These are phyloP conservation scores for Brachyptera putata DNA, from an alignment of 2,888 invertebrate genomes.

Conservation along the genomic window DNA sequence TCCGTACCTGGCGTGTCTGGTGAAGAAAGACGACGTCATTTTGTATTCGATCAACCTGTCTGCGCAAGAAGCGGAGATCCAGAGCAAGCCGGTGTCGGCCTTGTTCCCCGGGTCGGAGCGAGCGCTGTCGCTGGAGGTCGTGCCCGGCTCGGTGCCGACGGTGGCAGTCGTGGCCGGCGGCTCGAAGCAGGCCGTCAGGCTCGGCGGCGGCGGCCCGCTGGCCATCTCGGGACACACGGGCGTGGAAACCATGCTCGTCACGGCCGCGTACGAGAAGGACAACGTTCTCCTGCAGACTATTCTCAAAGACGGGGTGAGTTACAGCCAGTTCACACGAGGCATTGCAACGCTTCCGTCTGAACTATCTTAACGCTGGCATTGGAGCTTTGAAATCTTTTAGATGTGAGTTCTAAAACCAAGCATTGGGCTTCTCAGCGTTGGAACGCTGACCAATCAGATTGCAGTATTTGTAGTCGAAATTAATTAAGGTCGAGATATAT, in stretches of 20 bases:
- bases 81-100: slow-evolving; percentile 40
- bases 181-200: not conserved
- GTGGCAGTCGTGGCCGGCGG: slow-evolving; percentile 37
- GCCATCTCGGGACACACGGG: not conserved
- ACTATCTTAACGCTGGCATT: no score
- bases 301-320: slow-evolving; percentile 45
- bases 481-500: no score
- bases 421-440: no score
- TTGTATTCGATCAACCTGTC: slow-evolving; percentile 60
- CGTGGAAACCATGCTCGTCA: slow-evolving; percentile 1
- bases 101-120: slow-evolving; percentile 30
- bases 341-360: no score
- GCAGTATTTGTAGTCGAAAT: no score
- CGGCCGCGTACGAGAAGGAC: slow-evolving; percentile 38
- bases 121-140: slow-evolving; percentile 38
- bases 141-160: slow-evolving; percentile 40
- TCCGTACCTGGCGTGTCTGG: slow-evolving; percentile 62
- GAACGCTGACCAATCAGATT: no score
- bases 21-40: slow-evolving; percentile 50
- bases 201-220: not conserved
- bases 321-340: no score
- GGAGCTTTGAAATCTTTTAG: no score
- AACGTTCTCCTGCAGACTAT: slow-evolving; percentile 45
- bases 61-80: slow-evolving; percentile 38
- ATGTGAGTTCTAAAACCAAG: no score